A percentile compares a stretch with the other conserved stretches of the same genome.
Evolutionary conservation across 2,113 vertebrate species (phyloP).

Genomic region (Mustela lutreola): DNA sequence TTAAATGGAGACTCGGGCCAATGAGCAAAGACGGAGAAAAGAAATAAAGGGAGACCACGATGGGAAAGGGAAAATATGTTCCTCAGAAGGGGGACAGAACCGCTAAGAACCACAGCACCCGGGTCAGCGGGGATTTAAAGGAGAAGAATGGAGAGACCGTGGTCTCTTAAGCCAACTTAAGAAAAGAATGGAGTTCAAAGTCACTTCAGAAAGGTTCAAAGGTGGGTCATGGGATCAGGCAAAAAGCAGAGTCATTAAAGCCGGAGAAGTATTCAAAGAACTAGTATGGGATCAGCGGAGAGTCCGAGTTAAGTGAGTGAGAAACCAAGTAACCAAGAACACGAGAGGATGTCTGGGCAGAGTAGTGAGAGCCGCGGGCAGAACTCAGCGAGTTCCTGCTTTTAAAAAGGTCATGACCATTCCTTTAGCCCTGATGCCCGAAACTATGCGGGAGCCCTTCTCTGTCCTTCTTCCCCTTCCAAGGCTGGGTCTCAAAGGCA

Average conservation of each 20-base stretch:
- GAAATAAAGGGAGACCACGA: background rate
- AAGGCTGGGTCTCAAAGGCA: background rate
- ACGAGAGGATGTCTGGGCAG: background rate
- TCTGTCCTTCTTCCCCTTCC: background rate
- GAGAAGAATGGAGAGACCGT: background rate
- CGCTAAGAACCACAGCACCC: background rate
- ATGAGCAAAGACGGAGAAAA: background rate
- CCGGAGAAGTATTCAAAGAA: background rate
- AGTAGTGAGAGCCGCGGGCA: background rate
- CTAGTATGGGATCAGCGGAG: accelerated
- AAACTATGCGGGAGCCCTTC: background rate
- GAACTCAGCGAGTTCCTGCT: background rate
- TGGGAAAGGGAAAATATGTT: background rate
- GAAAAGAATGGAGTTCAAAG: background rate
- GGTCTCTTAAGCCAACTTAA: background rate
- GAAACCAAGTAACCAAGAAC: background rate
- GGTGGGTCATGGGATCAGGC: background rate
- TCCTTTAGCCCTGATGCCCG: background rate
- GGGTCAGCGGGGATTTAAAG: background rate
- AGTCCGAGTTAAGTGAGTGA: background rate
- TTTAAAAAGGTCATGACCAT: background rate
- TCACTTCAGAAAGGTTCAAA: background rate
- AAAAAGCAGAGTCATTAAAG: background rate
- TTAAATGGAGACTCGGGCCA: background rate
- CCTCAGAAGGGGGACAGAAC: background rate